Base-by-base conservation (phyloP, 2,888 invertebrate species). In the Cephus rjabovi region DNA sequence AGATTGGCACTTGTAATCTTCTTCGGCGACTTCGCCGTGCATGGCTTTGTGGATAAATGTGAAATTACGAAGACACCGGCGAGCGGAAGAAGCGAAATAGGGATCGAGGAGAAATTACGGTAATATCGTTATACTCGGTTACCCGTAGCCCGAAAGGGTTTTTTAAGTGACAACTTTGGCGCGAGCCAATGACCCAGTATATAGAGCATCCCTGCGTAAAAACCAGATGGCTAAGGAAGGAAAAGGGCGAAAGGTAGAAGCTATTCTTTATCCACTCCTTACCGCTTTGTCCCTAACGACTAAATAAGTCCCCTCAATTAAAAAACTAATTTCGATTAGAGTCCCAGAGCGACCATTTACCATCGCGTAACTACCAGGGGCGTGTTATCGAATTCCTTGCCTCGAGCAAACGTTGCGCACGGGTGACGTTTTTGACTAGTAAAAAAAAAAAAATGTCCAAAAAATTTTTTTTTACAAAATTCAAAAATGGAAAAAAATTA, bases 241-340 rank as follows among this genome's bases (percentile, higher is more conserved):
- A 77, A 77, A 74, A 71, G 75, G 77, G 34, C 77, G 75, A 74
- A 76, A 56, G 78, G 73, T 69, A 77, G 69, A 70, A 75, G 78
- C 79, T 79, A 80, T 82, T 77, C 76, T 80, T 80, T 81, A 77
- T 76, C 69, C 68, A 76, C 78, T 78, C 15, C 71, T 33, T 74
- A 76, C 77, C 69, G 73, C 56, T 81, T 56, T 84, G 74, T 74
- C 79, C 79, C 86, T 88, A 90, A 91, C 87, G 90, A 88, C 89
- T 87, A 88, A 90, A 89, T 89, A 90, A 91, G 89, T 89, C 89
- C 82, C 82, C 80, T 85, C 90, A 90, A 90, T 91, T 91, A 91
- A 91, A 91, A 91, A 91, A 90, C 87, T 90, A 87, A 90, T 91
- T 90, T 90, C 90, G 90, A 91, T 90, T 89, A 90, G 86, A 89